phyloP scores from a whole-genome alignment of 2,113 vertebrate species.

The Saguinus midas region DNA sequence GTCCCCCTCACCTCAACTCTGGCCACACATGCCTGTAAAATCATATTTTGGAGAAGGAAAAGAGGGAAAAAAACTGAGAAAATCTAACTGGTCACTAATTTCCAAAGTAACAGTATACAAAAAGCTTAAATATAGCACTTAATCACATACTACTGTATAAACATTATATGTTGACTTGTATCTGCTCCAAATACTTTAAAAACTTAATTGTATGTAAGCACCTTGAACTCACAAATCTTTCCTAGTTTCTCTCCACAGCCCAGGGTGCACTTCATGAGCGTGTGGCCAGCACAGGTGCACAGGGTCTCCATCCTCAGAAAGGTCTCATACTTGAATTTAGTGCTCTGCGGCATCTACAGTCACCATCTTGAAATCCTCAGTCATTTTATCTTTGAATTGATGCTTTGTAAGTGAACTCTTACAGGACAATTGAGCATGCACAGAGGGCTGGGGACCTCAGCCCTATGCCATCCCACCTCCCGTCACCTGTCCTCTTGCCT shows the following conservation, averaged over 20 bases:
- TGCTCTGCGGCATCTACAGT: too few species aligned
- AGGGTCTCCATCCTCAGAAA: background rate
- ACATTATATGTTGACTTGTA: background rate
- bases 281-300: background rate
- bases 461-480: background rate
- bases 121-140: background rate
- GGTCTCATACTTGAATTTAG: background rate
- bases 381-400: background rate
- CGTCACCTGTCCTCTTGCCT: background rate
- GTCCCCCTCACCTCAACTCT: background rate
- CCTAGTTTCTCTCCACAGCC: background rate
- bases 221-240: background rate
- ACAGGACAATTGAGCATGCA: fast-evolving
- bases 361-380: background rate
- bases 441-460: background rate
- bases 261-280: background rate
- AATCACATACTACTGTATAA: background rate
- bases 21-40: background rate
- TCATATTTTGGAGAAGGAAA: background rate
- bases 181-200: background rate
- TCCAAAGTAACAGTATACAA: background rate
- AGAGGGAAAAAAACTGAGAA: fast-evolving
- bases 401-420: background rate
- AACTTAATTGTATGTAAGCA: background rate
- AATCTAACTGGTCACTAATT: background rate